Conservation (phyloP, 2,888 invertebrate species). For the Athalia circularis region DNA sequence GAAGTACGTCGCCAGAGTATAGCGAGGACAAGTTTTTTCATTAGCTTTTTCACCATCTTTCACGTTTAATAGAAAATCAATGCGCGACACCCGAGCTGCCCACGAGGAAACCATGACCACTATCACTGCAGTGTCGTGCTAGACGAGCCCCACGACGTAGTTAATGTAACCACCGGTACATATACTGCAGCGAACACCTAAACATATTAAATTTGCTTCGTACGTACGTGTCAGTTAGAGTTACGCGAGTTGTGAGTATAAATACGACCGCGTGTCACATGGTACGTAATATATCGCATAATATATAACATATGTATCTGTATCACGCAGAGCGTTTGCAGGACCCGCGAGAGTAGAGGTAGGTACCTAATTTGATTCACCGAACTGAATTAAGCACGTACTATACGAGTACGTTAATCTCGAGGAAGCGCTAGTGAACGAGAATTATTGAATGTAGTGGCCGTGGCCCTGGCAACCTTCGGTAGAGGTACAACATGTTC, state of each 20-base stretch:
- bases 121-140: too few species aligned
- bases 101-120: too few species aligned
- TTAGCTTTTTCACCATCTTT: not conserved
- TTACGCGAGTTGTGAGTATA: too few species aligned
- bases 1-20: not conserved
- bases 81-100: not conserved
- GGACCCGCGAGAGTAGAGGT: not conserved
- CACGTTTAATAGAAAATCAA: slow-evolving; percentile 16
- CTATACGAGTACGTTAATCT: slow-evolving; percentile 39
- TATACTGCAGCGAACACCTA: too few species aligned
- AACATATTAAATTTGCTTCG: too few species aligned
- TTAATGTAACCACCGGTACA: too few species aligned
- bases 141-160: too few species aligned
- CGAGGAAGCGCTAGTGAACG: slow-evolving; percentile 42
- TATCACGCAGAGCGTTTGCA: not conserved
- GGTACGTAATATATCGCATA: too few species aligned
- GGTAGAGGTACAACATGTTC: not conserved
- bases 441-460: slow-evolving; percentile 41
- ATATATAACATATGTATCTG: too few species aligned
- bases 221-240: too few species aligned
- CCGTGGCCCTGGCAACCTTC: slow-evolving; percentile 40
- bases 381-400: slow-evolving; percentile 37
- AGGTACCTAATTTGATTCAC: slow-evolving; percentile 38
- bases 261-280: too few species aligned
- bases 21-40: slow-evolving; percentile 14